phyloP scores from a whole-genome alignment of 2,113 vertebrate species.

The Spea multiplicata region DNA sequence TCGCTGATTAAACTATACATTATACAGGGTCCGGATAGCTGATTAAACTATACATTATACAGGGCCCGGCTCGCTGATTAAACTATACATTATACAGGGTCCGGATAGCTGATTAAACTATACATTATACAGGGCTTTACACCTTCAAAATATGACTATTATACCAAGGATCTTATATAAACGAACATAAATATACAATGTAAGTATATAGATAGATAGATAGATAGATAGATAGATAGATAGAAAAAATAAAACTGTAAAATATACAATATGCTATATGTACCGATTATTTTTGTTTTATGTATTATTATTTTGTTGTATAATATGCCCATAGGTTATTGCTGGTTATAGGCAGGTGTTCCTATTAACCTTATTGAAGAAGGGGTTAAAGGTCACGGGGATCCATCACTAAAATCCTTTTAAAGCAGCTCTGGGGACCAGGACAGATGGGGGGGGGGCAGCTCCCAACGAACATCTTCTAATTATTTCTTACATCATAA shows the following conservation, averaged over 20 bases:
- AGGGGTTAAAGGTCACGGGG: constrained; percentile 28
- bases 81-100: too few relatives aligned
- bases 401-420: constrained; percentile 4
- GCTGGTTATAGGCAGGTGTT: neutral
- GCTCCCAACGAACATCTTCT: neutral
- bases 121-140: too few relatives aligned
- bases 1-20: too few relatives aligned
- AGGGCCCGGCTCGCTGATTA: too few relatives aligned
- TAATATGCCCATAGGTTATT: neutral
- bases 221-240: too few relatives aligned
- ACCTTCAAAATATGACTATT: too few relatives aligned
- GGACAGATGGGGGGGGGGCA: accelerated
- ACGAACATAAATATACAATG: neutral
- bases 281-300: neutral
- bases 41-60: too few relatives aligned
- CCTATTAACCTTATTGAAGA: neutral
- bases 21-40: too few relatives aligned
- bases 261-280: neutral
- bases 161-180: neutral
- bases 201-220: neutral
- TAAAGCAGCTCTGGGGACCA: neutral
- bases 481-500: constrained; percentile 32
- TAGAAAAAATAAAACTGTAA: neutral
- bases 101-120: too few relatives aligned
- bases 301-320: neutral